Percentiles rank a stretch among this genome's conserved stretches.
phyloP scores from a whole-genome alignment of 2,797 vertebrate genomes.

The Pseudocheirus occidentalis region DNA sequence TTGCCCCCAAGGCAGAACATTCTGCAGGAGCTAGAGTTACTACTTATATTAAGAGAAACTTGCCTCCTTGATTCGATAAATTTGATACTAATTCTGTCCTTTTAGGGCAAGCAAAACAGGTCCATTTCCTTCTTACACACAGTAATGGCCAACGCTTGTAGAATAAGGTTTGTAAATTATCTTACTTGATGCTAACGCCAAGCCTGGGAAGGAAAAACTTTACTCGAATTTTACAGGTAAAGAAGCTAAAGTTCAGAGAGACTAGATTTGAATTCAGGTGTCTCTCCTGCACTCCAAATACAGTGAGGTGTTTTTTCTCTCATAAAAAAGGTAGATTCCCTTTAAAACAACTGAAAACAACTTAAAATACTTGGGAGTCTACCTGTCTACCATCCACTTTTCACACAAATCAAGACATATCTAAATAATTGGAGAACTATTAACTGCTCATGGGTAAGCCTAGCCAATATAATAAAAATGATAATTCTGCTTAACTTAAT shows the following conservation, averaged over 20 bases:
- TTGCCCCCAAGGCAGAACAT: not conserved
- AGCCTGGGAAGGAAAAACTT: not conserved
- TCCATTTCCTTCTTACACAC: not conserved
- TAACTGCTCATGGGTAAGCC: not conserved
- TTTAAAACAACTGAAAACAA: not conserved
- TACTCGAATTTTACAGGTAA: not conserved
- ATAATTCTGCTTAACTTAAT: not conserved
- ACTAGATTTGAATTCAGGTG: not conserved
- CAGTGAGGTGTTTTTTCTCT: not conserved
- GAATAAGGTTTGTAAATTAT: not conserved
- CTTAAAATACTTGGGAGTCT: not conserved
- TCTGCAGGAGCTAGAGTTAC: not conserved
- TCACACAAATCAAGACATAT: not conserved
- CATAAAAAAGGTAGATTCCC: not conserved
- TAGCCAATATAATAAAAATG: not conserved
- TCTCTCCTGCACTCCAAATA: not conserved
- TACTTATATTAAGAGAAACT: not conserved
- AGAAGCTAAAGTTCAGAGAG: not conserved
- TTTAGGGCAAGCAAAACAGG: not conserved
- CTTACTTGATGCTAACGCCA: not conserved
- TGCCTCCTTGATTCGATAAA: not conserved
- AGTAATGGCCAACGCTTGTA: not conserved
- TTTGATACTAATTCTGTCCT: not conserved
- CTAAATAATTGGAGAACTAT: not conserved
- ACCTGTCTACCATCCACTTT: not conserved